Conservation (phyloP, 2,888 invertebrate species). For the Ophraella communa region DNA sequence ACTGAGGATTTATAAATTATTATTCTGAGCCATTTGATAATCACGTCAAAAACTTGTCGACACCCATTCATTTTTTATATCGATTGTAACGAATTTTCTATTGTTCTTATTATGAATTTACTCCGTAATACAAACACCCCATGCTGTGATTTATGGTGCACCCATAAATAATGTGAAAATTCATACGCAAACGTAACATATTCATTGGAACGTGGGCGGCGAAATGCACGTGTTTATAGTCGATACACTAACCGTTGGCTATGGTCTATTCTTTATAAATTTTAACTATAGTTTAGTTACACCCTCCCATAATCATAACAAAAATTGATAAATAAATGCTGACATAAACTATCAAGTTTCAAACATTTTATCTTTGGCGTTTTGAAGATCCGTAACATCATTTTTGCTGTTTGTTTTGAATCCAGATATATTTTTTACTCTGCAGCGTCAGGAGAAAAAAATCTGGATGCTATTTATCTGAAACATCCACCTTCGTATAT, state of each 20-base stretch:
- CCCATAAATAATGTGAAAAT: constrained; percentile 35
- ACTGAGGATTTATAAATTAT: too few relatives aligned
- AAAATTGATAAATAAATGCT: background rate
- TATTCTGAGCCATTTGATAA: too few relatives aligned
- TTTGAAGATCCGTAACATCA: too few relatives aligned
- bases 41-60: too few relatives aligned
- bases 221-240: constrained; percentile 38
- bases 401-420: background rate
- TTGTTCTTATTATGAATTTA: too few relatives aligned
- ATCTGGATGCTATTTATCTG: background rate
- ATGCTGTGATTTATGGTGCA: constrained; percentile 26
- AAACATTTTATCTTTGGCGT: too few relatives aligned
- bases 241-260: constrained; percentile 30
- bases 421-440: background rate
- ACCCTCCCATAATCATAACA: background rate
- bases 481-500: background rate
- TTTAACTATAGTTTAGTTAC: constrained; percentile 1
- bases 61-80: too few relatives aligned
- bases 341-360: background rate
- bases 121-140: too few relatives aligned
- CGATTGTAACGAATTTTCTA: too few relatives aligned
- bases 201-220: constrained; percentile 38
- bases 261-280: background rate
- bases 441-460: background rate
- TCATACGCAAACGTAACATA: constrained; percentile 36